Evolutionary conservation across 2,113 vertebrate genomes (phyloP).

Genomic region (Hepsetus odoe): DNA sequence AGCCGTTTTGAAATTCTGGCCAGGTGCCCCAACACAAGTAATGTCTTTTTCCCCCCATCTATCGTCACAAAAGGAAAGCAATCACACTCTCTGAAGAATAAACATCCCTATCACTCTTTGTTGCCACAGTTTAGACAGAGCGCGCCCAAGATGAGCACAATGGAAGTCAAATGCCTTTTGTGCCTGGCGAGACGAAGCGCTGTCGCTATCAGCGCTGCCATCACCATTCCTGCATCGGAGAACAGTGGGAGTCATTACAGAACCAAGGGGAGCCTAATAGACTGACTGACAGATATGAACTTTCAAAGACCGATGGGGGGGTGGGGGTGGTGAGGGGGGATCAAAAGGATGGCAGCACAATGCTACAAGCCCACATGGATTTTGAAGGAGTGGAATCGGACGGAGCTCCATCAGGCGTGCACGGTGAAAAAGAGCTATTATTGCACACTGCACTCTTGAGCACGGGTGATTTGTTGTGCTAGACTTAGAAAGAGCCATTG

Average conservation of each 20-base stretch:
- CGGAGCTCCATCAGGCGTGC: constrained; percentile 33
- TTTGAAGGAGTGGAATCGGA: constrained; percentile 28
- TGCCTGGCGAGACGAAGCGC: constrained; percentile 59
- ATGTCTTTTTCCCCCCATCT: constrained; percentile 60
- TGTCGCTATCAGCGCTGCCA: constrained; percentile 70
- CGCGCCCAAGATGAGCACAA: constrained; percentile 62
- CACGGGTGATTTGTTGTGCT: constrained; percentile 41
- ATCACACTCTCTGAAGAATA: constrained; percentile 66
- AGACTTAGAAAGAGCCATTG: constrained; percentile 30
- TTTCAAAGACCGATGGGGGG: constrained; percentile 50
- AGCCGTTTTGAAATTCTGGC: constrained; percentile 26
- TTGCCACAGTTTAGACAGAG: constrained; percentile 61
- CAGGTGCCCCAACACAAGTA: constrained; percentile 61
- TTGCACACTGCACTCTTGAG: constrained; percentile 21
- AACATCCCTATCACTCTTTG: constrained; percentile 66
- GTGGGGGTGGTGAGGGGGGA: constrained; percentile 11
- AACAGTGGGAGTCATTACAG: constrained; percentile 74
- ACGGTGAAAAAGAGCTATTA: constrained; percentile 36
- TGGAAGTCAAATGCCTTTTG: constrained; percentile 71
- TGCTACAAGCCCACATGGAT: constrained; percentile 3
- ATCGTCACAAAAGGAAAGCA: constrained; percentile 64
- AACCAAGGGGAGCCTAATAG: constrained; percentile 69
- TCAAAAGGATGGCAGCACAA: constrained; percentile 50
- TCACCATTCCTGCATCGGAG: constrained; percentile 69
- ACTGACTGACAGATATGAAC: constrained; percentile 70